phyloP scores from a whole-genome alignment of 2,113 vertebrate species.

The Coryphaenoides rupestris region DNA sequence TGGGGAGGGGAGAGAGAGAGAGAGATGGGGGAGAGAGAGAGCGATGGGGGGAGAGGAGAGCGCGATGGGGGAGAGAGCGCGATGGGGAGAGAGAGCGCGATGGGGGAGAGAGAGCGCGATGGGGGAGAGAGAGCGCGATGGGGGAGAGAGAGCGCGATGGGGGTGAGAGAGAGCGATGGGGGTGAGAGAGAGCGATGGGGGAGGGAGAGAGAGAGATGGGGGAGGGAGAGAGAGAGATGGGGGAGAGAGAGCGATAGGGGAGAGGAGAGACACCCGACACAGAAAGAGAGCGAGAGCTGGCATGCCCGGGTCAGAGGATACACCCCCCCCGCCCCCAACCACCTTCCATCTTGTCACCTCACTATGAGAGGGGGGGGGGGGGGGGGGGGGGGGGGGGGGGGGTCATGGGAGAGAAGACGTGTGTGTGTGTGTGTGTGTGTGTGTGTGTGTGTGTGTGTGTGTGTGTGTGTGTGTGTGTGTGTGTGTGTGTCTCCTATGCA shows the following conservation, averaged over 20 bases:
- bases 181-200: not conserved
- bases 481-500: not conserved
- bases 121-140: too few relatives aligned
- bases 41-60: not conserved
- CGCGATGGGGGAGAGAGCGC: slow-evolving; percentile 43
- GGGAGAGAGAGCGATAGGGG: not conserved
- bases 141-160: not conserved
- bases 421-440: slow-evolving; percentile 3
- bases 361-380: not conserved
- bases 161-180: not conserved
- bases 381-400: slow-evolving; percentile 3
- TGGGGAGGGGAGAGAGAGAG: not conserved
- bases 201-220: not conserved
- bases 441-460: slow-evolving; percentile 22
- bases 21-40: not conserved
- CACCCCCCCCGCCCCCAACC: slow-evolving; percentile 11
- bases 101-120: too few relatives aligned
- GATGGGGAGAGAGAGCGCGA: too few relatives aligned
- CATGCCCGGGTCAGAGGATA: slow-evolving; percentile 52
- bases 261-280: too few relatives aligned
- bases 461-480: slow-evolving; percentile 4
- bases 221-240: not conserved
- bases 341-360: slow-evolving; percentile 6
- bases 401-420: not conserved
- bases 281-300: slow-evolving; percentile 58